Base-by-base conservation (phyloP, 2,797 vertebrate species). In the Microctenopoma stevenorrisi region DNA sequence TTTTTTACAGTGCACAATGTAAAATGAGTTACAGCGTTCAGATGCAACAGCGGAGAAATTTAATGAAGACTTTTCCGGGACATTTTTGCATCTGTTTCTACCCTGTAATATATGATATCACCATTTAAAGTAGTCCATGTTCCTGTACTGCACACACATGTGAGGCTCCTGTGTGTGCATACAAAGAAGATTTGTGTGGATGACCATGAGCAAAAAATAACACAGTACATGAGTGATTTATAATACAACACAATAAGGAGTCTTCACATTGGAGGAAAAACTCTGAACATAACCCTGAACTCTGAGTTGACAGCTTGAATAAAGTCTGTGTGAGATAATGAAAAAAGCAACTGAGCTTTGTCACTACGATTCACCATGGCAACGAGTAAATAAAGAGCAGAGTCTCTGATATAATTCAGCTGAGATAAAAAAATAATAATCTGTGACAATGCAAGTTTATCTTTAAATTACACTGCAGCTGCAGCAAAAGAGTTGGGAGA, bases 11-110 rank as follows among this genome's bases (percentile, higher is more conserved):
- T 30, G 13, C n/a, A 4, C 49, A 30, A 7, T 42, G 44, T 59
- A n/a, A 59, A 62, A 30, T 25, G 54, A 7, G 47, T 4, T 53
- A 22, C 9, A 53, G 42, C 37, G 37, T 68, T 68, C 26, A 59
- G 2, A 50, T 62, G 55, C 64, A 81, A 68, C 30, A 35, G 26
- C 26, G 22, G 66, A 33, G 15, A 56, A 60, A 53, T 65, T 79
- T 69, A 73, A 71, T 69, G 16, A 74, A 51, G 56, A 2, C 28
- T 64, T 81, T 76, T 82, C 77, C 76, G 56, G 80, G 76, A 51
- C 67, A 80, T 73, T 83, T 71, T 76, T 14, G 26, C 63, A 62
- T 22, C 59, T 51, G 66, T 72, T 71, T 81, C 72, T 60, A 53
- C 56, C 26, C 15, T 35, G 8, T 54, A 69, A 37, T 54, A 75